Percentiles rank a stretch among this genome's conserved stretches.
Conservation (phyloP, 1,140 invertebrate genomes). For the Mactra quadrangularis region DNA sequence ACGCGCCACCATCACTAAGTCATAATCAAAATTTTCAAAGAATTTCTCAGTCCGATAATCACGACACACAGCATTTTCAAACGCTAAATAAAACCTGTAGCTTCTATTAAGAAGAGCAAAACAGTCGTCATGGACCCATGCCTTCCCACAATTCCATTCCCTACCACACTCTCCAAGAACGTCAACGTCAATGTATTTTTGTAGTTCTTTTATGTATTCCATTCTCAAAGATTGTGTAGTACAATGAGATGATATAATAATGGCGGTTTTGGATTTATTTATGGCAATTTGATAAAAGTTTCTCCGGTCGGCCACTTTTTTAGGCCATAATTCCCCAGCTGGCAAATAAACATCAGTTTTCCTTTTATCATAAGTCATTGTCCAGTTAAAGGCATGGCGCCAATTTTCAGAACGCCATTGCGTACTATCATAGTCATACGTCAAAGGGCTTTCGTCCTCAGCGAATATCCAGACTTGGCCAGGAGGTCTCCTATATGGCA, state of each 20-base stretch:
- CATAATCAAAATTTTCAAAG: slow-evolving; percentile 51
- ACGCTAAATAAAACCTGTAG: slow-evolving; percentile 45
- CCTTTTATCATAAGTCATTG: slow-evolving; percentile 32
- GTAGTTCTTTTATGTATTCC: slow-evolving; percentile 32
- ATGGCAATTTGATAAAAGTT: background rate
- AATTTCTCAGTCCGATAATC: slow-evolving; percentile 34
- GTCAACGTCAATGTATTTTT: slow-evolving; percentile 43
- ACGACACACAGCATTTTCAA: slow-evolving; percentile 36
- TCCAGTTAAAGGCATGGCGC: slow-evolving; percentile 39
- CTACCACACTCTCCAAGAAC: slow-evolving; percentile 16
- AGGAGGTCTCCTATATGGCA: background rate
- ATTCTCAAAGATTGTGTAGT: slow-evolving; percentile 17
- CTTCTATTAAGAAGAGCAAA: slow-evolving; percentile 28
- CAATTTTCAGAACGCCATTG: slow-evolving; percentile 2
- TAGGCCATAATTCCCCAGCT: slow-evolving; percentile 12
- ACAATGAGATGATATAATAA: slow-evolving; percentile 35
- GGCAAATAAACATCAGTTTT: slow-evolving; percentile 28
- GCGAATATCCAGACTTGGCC: slow-evolving; percentile 46
- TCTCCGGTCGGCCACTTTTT: background rate
- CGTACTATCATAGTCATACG: slow-evolving; percentile 6
- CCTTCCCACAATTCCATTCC: slow-evolving; percentile 19
- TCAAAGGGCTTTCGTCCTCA: slow-evolving; percentile 16
- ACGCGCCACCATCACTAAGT: slow-evolving; percentile 5
- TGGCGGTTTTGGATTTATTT: slow-evolving; percentile 20
- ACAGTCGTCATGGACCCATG: slow-evolving; percentile 28